A percentile compares a stretch with the other conserved stretches of the same genome.
These are phyloP conservation scores for Diarsia brunnea DNA, from an alignment of 2,888 invertebrate genomes.

Conservation along the genomic window DNA sequence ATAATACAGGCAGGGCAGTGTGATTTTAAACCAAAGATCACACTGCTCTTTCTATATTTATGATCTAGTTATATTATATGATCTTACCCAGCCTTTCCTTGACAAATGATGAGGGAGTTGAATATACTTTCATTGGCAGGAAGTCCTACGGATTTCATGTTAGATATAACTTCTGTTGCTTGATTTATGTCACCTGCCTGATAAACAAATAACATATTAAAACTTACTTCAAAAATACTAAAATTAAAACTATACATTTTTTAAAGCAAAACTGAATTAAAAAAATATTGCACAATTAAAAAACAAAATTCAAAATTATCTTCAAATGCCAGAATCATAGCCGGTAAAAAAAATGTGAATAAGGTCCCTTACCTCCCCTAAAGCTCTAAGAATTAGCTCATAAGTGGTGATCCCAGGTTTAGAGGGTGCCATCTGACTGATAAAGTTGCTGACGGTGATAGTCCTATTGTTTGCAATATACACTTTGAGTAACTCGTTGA, in stretches of 20 bases:
- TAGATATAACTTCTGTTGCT: conserved; percentile 90
- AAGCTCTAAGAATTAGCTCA: conserved; percentile 89
- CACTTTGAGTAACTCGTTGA: conserved; percentile 90
- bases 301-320: background rate
- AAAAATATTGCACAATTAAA: background rate
- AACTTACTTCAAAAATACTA: background rate
- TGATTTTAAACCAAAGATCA: background rate
- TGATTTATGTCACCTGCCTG: conserved; percentile 91
- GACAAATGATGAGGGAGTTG: conserved; percentile 91
- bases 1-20: background rate
- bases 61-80: too few relatives aligned
- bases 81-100: conserved; percentile 89
- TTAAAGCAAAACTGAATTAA: background rate
- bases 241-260: too few relatives aligned
- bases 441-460: conserved; percentile 84
- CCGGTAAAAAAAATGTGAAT: background rate
- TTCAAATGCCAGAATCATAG: background rate
- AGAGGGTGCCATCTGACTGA: conserved; percentile 85
- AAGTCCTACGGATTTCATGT: conserved; percentile 90
- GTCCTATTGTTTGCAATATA: conserved; percentile 90
- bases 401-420: conserved; percentile 89
- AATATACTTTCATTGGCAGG: conserved; percentile 91
- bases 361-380: conserved; percentile 86
- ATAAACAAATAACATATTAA: background rate
- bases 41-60: background rate